A percentile compares a stretch with the other conserved stretches of the same genome.
Conservation (phyloP, 1,140 invertebrate species). For the Drosophila malerkotliana region DNA sequence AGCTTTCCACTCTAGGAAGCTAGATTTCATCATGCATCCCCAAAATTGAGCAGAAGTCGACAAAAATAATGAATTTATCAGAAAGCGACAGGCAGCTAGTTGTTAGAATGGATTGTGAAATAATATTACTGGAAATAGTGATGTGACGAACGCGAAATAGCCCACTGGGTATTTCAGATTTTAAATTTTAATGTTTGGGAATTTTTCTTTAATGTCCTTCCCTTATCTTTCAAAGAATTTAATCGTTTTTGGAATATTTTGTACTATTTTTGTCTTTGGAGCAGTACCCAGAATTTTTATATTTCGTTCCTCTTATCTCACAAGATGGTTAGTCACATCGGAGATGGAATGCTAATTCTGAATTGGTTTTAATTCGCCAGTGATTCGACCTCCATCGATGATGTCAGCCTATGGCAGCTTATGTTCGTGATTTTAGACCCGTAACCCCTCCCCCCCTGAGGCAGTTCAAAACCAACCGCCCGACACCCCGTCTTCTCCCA, state of each 20-base stretch:
- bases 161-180: background rate
- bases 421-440: conserved; percentile 44
- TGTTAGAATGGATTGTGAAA: background rate
- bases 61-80: background rate
- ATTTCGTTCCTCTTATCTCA: conserved; percentile 25
- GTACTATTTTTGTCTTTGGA: background rate
- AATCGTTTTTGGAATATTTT: background rate
- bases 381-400: conserved; percentile 44
- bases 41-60: background rate
- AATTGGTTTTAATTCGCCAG: conserved; percentile 27
- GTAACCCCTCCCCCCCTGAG: conserved; percentile 13
- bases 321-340: conserved; percentile 30
- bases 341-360: conserved; percentile 16
- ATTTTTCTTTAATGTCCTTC: background rate
- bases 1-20: no score
- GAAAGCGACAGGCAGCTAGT: conserved; percentile 1
- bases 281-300: conserved; percentile 8
- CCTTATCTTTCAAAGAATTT: background rate
- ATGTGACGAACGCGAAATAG: background rate
- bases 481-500: background rate
- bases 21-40: background rate
- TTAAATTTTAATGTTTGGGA: background rate
- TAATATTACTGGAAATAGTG: background rate
- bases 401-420: conserved; percentile 39
- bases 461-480: background rate